Evolutionary conservation across 2,797 vertebrate species (phyloP), one percentile per base, ranked within the genome.

Genomic region (Crypturellus tataupa): DNA sequence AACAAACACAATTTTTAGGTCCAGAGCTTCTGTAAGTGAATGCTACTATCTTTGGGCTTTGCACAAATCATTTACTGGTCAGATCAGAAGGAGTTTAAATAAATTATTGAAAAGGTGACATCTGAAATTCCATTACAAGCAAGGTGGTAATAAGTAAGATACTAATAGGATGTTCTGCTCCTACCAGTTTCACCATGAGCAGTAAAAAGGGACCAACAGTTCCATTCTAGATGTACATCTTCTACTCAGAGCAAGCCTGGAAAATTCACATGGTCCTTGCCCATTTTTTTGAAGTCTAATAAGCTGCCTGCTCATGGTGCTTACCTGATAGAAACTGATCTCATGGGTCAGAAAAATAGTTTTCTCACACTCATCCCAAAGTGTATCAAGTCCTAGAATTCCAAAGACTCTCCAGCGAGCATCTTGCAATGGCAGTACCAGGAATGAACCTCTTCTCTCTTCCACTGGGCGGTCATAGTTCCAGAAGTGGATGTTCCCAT

Each of bases 241-340:
- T 42, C 82, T 78, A 65, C 55, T 67, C 40, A 81, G 35, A 68
- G 78, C 1, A 7, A 84, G 80, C 11, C 40, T 7, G 4, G 56
- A 67, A 72, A 89, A 68, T 55, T 44, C 58, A 65, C 1, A 3
- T 13, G 8, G 56, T 51, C 29, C 76, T 55, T 49, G 31, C 33
- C 24, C 44, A 27, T 6, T 12, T 39, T 67, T 69, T 58, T 85
- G 23, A 46, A 80, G 16, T 37, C 35, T 53, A 42, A 79, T 46
- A 49, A 76, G 49, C 21, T 56, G 42, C 29, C 65, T 76, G 70
- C 10, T 84, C 56, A 39, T 82, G 33, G 40, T 44, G 60, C 96
- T 29, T 77, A 98, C 98, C 97, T 98, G 97, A 12, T 98, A 98
- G 97, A 98, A 98, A 49, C 75, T 90, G 83, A 98, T 98, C 91